Conservation (phyloP, 2,113 vertebrate genomes). For the Micromys minutus region DNA sequence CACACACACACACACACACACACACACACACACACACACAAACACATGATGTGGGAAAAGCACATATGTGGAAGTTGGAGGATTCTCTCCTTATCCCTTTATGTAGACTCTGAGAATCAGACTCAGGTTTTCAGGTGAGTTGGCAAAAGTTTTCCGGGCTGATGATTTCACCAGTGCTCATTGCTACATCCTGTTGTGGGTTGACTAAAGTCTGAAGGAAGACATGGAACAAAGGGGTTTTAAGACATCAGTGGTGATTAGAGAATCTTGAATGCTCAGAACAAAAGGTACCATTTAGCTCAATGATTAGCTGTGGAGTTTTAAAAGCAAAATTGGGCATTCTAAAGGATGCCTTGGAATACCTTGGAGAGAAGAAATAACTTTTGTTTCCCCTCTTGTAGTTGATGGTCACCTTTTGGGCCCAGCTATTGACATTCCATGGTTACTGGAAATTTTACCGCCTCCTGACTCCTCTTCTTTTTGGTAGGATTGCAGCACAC, state of each 20-base stretch:
- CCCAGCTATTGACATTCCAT: background rate
- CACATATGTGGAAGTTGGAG: background rate
- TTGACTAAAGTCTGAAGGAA: constrained; percentile 49
- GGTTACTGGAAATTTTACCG: constrained; percentile 19
- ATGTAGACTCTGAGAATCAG: background rate
- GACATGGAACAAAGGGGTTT: constrained; percentile 26
- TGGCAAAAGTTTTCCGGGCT: background rate
- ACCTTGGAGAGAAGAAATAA: background rate
- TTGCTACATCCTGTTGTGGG: background rate
- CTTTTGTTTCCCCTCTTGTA: background rate
- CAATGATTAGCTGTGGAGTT: constrained; percentile 36
- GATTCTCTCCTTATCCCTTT: background rate
- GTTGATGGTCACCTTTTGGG: background rate
- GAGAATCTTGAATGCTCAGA: constrained; percentile 1
- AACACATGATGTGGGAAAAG: background rate
- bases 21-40: no score
- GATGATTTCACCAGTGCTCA: background rate
- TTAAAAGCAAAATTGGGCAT: constrained; percentile 14
- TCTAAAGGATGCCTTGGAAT: constrained; percentile 32
- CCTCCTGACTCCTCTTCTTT: constrained; percentile 12
- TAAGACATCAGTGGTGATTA: constrained; percentile 16
- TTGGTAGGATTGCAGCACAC: background rate
- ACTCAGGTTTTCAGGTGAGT: background rate
- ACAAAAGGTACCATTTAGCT: background rate
- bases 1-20: no score